Percentiles rank a stretch among this genome's conserved stretches.
Conservation (phyloP, 2,113 vertebrate species). For the Gavia stellata region DNA sequence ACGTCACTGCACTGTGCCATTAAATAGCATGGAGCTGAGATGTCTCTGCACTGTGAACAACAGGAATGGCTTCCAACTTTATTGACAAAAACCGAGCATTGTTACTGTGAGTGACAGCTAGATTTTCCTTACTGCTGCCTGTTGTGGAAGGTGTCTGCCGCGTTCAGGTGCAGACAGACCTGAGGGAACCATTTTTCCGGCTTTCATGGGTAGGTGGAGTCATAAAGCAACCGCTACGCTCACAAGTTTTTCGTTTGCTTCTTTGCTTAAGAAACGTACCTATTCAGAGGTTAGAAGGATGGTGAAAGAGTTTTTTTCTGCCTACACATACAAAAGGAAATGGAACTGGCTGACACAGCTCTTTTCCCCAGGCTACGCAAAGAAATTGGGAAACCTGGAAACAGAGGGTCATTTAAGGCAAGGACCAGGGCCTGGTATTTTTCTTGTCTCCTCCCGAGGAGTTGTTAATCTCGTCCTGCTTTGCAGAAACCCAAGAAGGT, state of each 20-base stretch:
- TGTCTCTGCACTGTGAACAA: neutral
- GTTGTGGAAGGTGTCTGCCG: neutral
- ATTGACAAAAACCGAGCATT: neutral
- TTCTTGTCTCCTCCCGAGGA: neutral
- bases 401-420: constrained; percentile 20
- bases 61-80: neutral
- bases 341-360: neutral
- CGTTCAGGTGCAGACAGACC: neutral
- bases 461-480: neutral
- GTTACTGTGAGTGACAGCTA: neutral
- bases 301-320: neutral
- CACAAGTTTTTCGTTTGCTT: neutral
- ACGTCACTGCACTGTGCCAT: neutral
- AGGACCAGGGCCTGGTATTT: neutral
- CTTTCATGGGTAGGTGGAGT: neutral
- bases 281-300: neutral
- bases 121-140: neutral
- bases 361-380: neutral
- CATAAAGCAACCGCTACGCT: fast-evolving
- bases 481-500: constrained; percentile 11
- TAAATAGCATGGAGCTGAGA: neutral
- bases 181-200: neutral
- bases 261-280: neutral
- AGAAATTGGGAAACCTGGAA: neutral
- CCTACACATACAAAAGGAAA: neutral